These are phyloP conservation scores for Danio albolineatus DNA, from an alignment of 2,797 vertebrate species.

Conservation along the genomic window DNA sequence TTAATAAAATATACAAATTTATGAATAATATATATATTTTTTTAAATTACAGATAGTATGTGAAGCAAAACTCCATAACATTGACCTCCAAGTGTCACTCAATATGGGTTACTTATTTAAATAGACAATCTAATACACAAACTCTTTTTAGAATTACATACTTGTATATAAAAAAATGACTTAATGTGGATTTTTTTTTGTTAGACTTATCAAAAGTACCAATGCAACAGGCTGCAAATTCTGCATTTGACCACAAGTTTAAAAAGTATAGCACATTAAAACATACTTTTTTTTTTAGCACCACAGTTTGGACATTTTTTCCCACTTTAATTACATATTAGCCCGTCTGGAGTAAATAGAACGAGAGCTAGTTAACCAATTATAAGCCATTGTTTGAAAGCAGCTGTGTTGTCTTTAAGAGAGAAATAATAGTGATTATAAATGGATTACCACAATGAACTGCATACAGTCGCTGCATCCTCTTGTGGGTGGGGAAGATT, in stretches of 20 bases:
- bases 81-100: neutral
- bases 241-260: neutral
- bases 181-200: neutral
- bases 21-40: too few relatives aligned
- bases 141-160: neutral
- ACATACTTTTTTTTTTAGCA: neutral
- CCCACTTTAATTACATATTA: neutral
- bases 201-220: neutral
- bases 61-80: neutral
- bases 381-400: neutral
- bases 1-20: too few relatives aligned
- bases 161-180: neutral
- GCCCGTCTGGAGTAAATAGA: conserved; percentile 1
- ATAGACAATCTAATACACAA: neutral
- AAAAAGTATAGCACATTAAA: neutral
- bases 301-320: neutral
- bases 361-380: neutral
- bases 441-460: neutral
- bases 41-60: neutral
- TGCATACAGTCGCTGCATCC: conserved; percentile 10
- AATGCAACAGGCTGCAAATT: neutral
- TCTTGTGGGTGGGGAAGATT: conserved; percentile 8
- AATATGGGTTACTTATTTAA: neutral
- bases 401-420: neutral
- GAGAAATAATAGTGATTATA: neutral